Conservation (phyloP, 2,113 vertebrate genomes). For the Sigmodon hispidus region DNA sequence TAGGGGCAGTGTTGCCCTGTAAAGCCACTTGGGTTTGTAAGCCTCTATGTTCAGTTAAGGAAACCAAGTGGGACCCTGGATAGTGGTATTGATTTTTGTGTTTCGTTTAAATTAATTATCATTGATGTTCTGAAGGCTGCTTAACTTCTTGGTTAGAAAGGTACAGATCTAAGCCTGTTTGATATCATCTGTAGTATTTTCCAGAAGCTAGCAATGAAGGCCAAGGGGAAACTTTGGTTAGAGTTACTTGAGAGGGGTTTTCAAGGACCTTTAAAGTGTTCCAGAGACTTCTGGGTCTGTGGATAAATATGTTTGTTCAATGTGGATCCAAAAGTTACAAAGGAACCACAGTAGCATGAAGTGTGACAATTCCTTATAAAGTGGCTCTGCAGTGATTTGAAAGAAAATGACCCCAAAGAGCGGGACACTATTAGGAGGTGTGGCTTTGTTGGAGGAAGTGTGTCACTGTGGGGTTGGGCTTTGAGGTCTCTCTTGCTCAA, state of each 20-base stretch:
- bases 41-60: neutral
- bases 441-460: neutral
- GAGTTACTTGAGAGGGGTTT: neutral
- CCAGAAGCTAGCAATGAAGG: neutral
- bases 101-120: constrained; percentile 64
- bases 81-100: constrained; percentile 52
- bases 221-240: neutral
- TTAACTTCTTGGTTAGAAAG: constrained; percentile 18
- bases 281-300: fast-evolving
- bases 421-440: neutral
- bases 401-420: neutral
- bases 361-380: neutral
- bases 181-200: neutral
- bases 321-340: neutral
- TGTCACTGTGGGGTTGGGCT: neutral
- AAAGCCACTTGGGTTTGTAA: neutral
- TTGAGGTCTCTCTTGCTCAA: neutral
- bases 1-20: constrained; percentile 63
- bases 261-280: neutral
- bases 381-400: neutral
- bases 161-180: constrained; percentile 33
- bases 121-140: neutral
- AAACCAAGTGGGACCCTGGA: neutral
- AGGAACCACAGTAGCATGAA: neutral
- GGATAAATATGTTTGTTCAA: neutral